Evolutionary conservation across 2,113 vertebrate species (phyloP).

Genomic region (Dissostichus mawsoni): DNA sequence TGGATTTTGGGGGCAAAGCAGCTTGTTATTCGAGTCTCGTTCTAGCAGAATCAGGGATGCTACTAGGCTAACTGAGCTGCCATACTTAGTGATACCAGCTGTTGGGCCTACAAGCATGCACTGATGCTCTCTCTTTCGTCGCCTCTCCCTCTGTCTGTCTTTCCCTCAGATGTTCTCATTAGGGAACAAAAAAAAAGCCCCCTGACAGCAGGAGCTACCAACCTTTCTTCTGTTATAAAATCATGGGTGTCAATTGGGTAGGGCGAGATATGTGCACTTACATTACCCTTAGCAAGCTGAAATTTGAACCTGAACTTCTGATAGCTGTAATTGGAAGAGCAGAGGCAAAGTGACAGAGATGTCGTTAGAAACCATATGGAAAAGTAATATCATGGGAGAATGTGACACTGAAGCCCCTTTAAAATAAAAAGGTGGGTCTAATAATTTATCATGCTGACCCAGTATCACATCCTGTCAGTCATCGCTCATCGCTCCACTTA

Average conservation of each 20-base stretch:
- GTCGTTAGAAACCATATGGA: slow-evolving; percentile 8
- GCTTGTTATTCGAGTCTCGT: slow-evolving; percentile 66
- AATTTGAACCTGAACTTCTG: slow-evolving; percentile 23
- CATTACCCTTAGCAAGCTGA: slow-evolving; percentile 4
- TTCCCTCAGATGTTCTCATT: slow-evolving; percentile 65
- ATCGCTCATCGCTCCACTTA: slow-evolving; percentile 28
- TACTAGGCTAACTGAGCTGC: slow-evolving; percentile 42
- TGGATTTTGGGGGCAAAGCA: slow-evolving; percentile 25
- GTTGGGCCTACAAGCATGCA: slow-evolving; percentile 49
- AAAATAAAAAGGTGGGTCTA: slow-evolving; percentile 28
- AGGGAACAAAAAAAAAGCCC: slow-evolving; percentile 34
- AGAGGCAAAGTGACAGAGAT: slow-evolving; percentile 4
- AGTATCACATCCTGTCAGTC: slow-evolving; percentile 29
- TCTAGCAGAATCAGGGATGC: slow-evolving; percentile 55
- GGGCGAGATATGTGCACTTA: slow-evolving; percentile 10
- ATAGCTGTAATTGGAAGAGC: slow-evolving; percentile 26
- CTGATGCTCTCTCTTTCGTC: background rate
- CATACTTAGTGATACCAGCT: slow-evolving; percentile 55
- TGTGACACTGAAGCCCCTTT: slow-evolving; percentile 2
- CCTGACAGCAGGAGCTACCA: slow-evolving; percentile 45
- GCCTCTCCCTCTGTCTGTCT: slow-evolving; percentile 5
- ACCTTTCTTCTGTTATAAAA: slow-evolving; percentile 50
- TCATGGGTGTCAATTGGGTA: slow-evolving; percentile 43
- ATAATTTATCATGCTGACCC: slow-evolving; percentile 44
- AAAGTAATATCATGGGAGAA: slow-evolving; percentile 5